phyloP scores from a whole-genome alignment of 2,888 invertebrate genomes.

The Sympetrum striolatum region DNA sequence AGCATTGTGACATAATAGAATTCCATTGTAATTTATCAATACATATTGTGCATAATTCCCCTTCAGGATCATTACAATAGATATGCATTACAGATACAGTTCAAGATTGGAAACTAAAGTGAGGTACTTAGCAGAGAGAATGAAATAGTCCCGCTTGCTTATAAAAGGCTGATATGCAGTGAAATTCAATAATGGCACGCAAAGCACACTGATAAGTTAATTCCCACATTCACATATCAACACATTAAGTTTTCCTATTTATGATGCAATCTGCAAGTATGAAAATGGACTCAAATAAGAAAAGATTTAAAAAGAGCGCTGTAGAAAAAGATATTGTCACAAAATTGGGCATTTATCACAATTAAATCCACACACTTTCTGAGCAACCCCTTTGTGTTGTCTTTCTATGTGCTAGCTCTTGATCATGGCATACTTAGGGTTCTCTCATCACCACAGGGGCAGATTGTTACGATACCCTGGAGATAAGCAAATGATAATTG shows the following conservation, averaged over 20 bases:
- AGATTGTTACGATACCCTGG: conserved; percentile 22
- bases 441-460: conserved; percentile 31
- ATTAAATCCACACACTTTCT: conserved; percentile 41
- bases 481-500: conserved; percentile 14
- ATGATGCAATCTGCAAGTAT: conserved; percentile 24
- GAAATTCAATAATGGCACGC: conserved; percentile 37
- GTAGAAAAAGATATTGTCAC: conserved; percentile 43
- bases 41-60: conserved; percentile 30
- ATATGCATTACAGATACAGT: conserved; percentile 32
- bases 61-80: conserved; percentile 7
- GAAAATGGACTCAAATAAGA: conserved; percentile 41
- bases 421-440: conserved; percentile 19
- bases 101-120: conserved; percentile 6
- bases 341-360: conserved; percentile 44
- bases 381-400: conserved; percentile 41
- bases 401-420: conserved; percentile 33
- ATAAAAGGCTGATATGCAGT: conserved; percentile 38
- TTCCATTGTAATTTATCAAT: conserved; percentile 13
- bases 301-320: conserved; percentile 36
- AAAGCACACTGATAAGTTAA: conserved; percentile 39
- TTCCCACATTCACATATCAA: conserved; percentile 26
- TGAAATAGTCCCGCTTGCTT: conserved; percentile 19
- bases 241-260: neutral
- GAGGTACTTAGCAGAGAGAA: conserved; percentile 32
- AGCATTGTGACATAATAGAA: conserved; percentile 26